phyloP scores from a whole-genome alignment of 2,888 invertebrate species.

The Cryptocephalus moraei region DNA sequence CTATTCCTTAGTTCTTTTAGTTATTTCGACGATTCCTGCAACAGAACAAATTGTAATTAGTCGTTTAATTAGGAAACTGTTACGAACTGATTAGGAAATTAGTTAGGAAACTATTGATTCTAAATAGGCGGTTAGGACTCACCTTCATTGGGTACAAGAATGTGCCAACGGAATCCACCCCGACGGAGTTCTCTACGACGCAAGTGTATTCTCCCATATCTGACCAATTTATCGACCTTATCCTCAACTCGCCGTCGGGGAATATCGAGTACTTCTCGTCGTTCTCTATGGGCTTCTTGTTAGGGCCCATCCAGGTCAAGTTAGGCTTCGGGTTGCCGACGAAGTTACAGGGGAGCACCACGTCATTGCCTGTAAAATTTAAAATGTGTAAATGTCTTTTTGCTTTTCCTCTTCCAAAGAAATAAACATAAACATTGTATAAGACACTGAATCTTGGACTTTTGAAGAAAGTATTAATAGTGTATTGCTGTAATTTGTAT shows the following conservation, averaged over 20 bases:
- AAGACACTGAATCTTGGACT: too few relatives aligned
- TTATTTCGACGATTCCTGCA: constrained; percentile 22
- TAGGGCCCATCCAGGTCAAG: constrained; percentile 56
- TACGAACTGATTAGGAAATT: too few relatives aligned
- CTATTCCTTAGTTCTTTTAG: constrained; percentile 15
- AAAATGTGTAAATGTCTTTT: not conserved
- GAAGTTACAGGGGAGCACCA: constrained; percentile 60
- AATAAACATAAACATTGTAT: too few relatives aligned
- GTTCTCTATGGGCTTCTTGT: constrained; percentile 43
- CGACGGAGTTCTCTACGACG: constrained; percentile 54
- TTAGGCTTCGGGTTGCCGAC: constrained; percentile 51
- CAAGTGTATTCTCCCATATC: constrained; percentile 81
- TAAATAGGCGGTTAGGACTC: not conserved
- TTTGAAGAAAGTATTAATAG: too few relatives aligned
- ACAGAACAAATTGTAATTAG: constrained; percentile 9
- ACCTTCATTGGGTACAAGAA: constrained; percentile 61
- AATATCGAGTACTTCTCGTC: constrained; percentile 41
- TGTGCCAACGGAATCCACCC: constrained; percentile 51
- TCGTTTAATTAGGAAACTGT: too few relatives aligned
- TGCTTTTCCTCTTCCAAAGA: too few relatives aligned
- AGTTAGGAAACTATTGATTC: not conserved
- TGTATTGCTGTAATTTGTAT: too few relatives aligned
- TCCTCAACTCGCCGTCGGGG: constrained; percentile 66
- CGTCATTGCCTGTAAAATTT: constrained; percentile 43
- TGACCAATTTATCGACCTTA: constrained; percentile 59